phyloP scores from a whole-genome alignment of 2,113 vertebrate species.

The Ptilonorhynchus violaceus region DNA sequence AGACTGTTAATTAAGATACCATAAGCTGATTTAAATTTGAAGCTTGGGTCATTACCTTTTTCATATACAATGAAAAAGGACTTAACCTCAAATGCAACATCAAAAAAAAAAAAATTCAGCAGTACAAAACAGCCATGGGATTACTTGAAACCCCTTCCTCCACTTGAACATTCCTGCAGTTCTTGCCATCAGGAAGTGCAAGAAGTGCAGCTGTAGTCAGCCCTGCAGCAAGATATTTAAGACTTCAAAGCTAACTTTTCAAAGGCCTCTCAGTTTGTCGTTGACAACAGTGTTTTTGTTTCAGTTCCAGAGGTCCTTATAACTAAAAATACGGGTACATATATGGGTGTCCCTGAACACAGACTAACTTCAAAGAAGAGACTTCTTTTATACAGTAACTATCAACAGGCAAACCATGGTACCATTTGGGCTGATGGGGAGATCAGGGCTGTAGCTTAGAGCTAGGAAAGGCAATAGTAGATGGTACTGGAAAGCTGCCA shows the following conservation, averaged over 20 bases:
- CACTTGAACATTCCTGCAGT: neutral
- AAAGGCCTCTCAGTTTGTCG: neutral
- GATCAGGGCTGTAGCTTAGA: neutral
- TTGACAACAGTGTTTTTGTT: neutral
- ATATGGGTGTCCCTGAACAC: neutral
- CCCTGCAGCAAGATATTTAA: neutral
- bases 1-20: neutral
- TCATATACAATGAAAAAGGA: neutral
- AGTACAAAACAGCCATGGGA: neutral
- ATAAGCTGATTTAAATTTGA: neutral
- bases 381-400: neutral
- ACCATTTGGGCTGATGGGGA: neutral
- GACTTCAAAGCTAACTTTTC: constrained; percentile 4
- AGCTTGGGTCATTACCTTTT: neutral
- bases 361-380: neutral
- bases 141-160: neutral
- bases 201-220: neutral
- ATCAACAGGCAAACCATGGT: neutral
- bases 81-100: neutral
- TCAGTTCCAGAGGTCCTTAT: neutral
- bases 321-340: neutral
- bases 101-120: neutral
- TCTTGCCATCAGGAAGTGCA: neutral
- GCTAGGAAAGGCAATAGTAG: neutral
- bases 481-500: neutral